Conservation (phyloP, 2,888 invertebrate species). For the Agriotes lineatus region DNA sequence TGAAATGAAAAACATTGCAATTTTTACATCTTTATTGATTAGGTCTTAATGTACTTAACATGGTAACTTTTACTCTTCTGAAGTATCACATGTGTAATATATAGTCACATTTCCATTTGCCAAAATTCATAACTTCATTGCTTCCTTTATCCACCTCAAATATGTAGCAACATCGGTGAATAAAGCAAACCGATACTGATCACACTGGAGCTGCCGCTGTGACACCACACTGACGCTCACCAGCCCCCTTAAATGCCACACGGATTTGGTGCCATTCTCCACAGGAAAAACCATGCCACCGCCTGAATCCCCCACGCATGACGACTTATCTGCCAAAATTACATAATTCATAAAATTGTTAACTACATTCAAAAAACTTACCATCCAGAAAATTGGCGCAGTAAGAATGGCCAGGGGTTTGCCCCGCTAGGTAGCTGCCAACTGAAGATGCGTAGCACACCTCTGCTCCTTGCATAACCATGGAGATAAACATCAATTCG, state of each 20-base stretch:
- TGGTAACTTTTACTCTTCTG: too few relatives aligned
- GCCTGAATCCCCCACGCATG: slow-evolving; percentile 32
- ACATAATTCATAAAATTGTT: too few relatives aligned
- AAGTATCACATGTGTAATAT: too few relatives aligned
- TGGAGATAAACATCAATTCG: slow-evolving; percentile 11
- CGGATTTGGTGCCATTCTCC: slow-evolving; percentile 43
- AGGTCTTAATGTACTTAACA: too few relatives aligned
- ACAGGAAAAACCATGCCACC: slow-evolving; percentile 43
- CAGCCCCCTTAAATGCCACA: slow-evolving; percentile 67
- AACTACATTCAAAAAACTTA: background rate
- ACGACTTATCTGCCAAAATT: slow-evolving; percentile 27
- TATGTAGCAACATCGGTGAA: slow-evolving; percentile 74
- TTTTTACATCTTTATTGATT: too few relatives aligned
- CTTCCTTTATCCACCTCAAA: slow-evolving; percentile 65
- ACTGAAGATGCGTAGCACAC: slow-evolving; percentile 70
- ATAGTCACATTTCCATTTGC: too few relatives aligned
- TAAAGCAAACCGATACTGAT: slow-evolving; percentile 72
- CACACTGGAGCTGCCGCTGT: slow-evolving; percentile 71
- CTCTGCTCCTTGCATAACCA: slow-evolving; percentile 68
- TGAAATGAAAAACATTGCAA: too few relatives aligned
- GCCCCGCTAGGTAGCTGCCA: slow-evolving; percentile 71
- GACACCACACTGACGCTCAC: slow-evolving; percentile 72
- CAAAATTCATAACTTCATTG: too few relatives aligned
- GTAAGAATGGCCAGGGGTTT: slow-evolving; percentile 63
- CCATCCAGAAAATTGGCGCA: slow-evolving; percentile 29